Evolutionary conservation across 1,140 invertebrate species (phyloP).

Genomic region (Saxidomus purpurata): DNA sequence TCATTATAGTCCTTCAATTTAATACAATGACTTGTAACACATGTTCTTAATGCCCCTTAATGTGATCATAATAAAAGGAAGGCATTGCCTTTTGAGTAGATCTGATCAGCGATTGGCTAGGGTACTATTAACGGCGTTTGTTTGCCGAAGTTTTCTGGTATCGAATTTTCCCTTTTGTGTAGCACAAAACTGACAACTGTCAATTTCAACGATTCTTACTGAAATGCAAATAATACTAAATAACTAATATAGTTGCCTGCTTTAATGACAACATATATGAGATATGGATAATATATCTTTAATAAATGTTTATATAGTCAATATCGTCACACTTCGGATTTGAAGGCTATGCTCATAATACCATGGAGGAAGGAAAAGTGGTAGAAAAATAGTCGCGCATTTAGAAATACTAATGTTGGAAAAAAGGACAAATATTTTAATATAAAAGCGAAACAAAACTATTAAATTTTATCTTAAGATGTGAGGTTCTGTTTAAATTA

Average conservation of each 20-base stretch:
- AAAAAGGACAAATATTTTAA: not conserved
- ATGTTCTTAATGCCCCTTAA: conserved; percentile 19
- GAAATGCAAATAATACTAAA: conserved; percentile 53
- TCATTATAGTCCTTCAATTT: conserved; percentile 7
- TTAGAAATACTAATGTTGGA: not conserved
- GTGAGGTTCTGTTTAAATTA: too few species aligned
- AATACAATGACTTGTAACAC: conserved; percentile 20
- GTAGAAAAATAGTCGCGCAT: not conserved
- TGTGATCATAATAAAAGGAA: not conserved
- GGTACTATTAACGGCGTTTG: conserved; percentile 35
- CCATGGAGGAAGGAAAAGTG: not conserved
- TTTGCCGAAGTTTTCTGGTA: conserved; percentile 26
- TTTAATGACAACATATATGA: conserved; percentile 57
- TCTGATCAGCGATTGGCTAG: conserved; percentile 44
- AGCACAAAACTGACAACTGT: conserved; percentile 53
- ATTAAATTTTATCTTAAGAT: too few species aligned
- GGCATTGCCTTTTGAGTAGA: not conserved
- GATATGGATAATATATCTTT: conserved; percentile 59
- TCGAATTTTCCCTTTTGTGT: conserved; percentile 57
- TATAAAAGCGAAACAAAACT: not conserved
- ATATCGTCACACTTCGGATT: conserved; percentile 17
- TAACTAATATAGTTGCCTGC: conserved; percentile 22
- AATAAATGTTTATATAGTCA: conserved; percentile 43
- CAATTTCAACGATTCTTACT: conserved; percentile 49
- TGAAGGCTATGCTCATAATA: not conserved